Evolutionary conservation across 2,888 invertebrate species (phyloP).

Genomic region (Drosophila rellima): DNA sequence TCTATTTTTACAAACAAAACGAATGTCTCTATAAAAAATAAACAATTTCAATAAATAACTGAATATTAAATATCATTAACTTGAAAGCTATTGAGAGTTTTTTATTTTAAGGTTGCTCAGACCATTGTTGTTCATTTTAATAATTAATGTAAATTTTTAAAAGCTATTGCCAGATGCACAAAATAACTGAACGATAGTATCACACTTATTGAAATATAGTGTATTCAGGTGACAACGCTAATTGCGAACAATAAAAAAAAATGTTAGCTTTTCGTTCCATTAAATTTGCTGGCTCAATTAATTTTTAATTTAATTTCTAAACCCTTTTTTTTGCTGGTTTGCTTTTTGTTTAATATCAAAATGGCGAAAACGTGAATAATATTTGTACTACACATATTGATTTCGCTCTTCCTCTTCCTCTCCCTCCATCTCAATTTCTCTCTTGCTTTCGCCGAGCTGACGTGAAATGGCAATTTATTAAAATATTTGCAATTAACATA

Average conservation of each 20-base stretch:
- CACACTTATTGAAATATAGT: background rate
- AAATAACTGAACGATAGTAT: background rate
- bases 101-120: too few relatives aligned
- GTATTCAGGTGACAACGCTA: constrained; percentile 2
- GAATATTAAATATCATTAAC: too few relatives aligned
- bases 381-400: constrained; percentile 7
- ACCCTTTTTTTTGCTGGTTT: background rate
- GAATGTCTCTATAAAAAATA: too few relatives aligned
- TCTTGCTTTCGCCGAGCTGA: background rate
- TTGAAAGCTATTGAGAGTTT: too few relatives aligned
- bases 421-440: too few relatives aligned
- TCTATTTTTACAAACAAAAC: too few relatives aligned
- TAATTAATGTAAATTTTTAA: too few relatives aligned
- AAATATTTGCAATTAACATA: constrained; percentile 76
- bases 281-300: constrained; percentile 37
- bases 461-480: constrained; percentile 59
- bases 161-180: background rate
- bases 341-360: constrained; percentile 5
- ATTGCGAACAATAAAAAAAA: background rate
- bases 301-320: constrained; percentile 41
- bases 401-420: background rate
- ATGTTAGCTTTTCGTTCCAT: background rate
- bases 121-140: too few relatives aligned
- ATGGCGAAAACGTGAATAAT: constrained; percentile 10
- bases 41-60: too few relatives aligned